Conservation (phyloP, 2,113 vertebrate genomes). For the Heterotis niloticus region DNA sequence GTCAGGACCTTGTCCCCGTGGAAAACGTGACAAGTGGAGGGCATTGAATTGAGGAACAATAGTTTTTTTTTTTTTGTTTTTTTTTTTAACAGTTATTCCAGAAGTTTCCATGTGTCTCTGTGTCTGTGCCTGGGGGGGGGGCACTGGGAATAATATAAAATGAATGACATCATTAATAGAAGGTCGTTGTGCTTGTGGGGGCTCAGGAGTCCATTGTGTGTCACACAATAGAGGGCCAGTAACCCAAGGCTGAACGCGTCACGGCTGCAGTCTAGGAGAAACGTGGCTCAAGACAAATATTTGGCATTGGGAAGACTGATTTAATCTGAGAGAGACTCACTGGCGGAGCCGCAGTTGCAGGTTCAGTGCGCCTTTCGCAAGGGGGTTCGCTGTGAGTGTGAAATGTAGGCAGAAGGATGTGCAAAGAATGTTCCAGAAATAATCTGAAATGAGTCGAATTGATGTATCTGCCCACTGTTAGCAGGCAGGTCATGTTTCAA, state of each 20-base stretch:
- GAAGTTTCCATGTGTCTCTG: too few species aligned
- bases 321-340: constrained; percentile 34
- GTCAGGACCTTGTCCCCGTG: not conserved
- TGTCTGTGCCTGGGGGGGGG: not conserved
- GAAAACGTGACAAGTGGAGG: not conserved
- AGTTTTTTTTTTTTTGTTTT: not conserved
- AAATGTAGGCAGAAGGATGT: constrained; percentile 22
- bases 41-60: constrained; percentile 26
- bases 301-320: constrained; percentile 34
- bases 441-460: constrained; percentile 31
- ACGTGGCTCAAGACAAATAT: constrained; percentile 31
- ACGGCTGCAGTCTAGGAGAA: constrained; percentile 18
- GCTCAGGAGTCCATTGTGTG: constrained; percentile 21
- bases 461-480: not conserved
- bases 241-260: constrained; percentile 30
- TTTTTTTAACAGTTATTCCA: not conserved
- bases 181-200: not conserved
- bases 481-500: not conserved
- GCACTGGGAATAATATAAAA: constrained; percentile 1
- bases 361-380: constrained; percentile 26
- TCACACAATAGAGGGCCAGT: constrained; percentile 24
- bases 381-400: constrained; percentile 24
- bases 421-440: constrained; percentile 26
- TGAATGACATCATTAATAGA: constrained; percentile 16
- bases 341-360: constrained; percentile 17